Conservation (phyloP, 2,888 invertebrate species). For the Tenthredo distinguenda region DNA sequence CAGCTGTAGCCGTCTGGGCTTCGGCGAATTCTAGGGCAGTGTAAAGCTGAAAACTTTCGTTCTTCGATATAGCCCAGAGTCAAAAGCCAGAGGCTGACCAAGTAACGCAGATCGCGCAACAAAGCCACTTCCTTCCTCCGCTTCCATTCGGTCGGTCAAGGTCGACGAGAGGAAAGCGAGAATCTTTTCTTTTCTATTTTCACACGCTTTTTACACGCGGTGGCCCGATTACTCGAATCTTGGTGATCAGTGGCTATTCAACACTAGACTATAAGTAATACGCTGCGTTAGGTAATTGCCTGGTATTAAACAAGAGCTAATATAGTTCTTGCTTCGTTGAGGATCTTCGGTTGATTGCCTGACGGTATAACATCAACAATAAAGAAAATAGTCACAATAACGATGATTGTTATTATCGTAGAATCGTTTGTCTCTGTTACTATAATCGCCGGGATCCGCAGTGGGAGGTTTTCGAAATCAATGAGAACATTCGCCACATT, state of each 20-base stretch:
- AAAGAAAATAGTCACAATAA: constrained; percentile 15
- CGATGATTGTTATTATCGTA: background rate
- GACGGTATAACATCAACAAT: background rate
- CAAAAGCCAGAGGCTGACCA: constrained; percentile 8
- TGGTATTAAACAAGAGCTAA: constrained; percentile 2
- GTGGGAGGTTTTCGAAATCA: constrained; percentile 45
- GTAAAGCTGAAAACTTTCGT: constrained; percentile 31
- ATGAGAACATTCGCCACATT: constrained; percentile 41
- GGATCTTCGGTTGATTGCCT: constrained; percentile 21
- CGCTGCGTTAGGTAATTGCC: constrained; percentile 33
- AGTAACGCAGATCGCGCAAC: constrained; percentile 41
- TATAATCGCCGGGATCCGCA: background rate
- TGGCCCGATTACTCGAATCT: constrained; percentile 48
- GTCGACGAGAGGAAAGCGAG: constrained; percentile 52
- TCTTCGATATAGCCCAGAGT: background rate
- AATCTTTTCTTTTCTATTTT: constrained; percentile 47
- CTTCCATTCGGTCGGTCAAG: constrained; percentile 49
- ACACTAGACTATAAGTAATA: background rate
- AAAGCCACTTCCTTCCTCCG: constrained; percentile 45
- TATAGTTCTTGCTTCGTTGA: constrained; percentile 9
- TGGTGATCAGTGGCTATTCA: background rate
- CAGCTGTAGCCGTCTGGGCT: background rate
- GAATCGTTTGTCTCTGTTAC: background rate
- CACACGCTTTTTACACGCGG: constrained; percentile 49
- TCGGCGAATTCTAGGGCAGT: constrained; percentile 8